These are phyloP conservation scores for Malacosoma neustria DNA, from an alignment of 2,888 invertebrate genomes.

Conservation along the genomic window DNA sequence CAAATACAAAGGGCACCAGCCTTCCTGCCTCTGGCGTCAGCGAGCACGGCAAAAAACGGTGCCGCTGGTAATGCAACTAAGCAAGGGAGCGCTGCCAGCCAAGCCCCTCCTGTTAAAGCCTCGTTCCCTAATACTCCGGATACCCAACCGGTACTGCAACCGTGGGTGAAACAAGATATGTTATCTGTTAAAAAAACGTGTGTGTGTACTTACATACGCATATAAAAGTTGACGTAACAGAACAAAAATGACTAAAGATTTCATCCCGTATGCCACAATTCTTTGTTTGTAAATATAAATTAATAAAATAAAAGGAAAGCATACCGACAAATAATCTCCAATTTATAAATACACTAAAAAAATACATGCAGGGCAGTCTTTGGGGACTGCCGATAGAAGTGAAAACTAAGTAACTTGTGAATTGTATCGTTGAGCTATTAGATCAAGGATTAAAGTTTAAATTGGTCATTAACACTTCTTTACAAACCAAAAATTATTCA, in stretches of 20 bases:
- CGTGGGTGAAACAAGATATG: constrained; percentile 64
- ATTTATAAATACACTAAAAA: too few species aligned
- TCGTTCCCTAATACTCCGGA: constrained; percentile 59
- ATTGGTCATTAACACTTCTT: too few species aligned
- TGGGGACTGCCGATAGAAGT: too few species aligned
- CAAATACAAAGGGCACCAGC: constrained; percentile 54
- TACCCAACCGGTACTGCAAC: constrained; percentile 67
- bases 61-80: constrained; percentile 59
- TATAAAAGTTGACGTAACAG: background rate
- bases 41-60: constrained; percentile 60
- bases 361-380: too few species aligned
- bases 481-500: too few species aligned
- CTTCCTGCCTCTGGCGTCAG: constrained; percentile 53
- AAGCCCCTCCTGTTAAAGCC: constrained; percentile 59
- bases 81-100: constrained; percentile 61
- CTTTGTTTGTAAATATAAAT: too few species aligned
- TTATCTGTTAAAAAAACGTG: constrained; percentile 42
- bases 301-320: constrained; percentile 1
- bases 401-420: too few species aligned
- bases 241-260: background rate
- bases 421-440: too few species aligned
- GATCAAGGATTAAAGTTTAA: too few species aligned
- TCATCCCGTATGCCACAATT: too few species aligned
- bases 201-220: too few species aligned
- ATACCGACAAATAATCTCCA: too few species aligned